Evolutionary conservation across 2,113 vertebrate species (phyloP).

Genomic region (Setophaga petechia): DNA sequence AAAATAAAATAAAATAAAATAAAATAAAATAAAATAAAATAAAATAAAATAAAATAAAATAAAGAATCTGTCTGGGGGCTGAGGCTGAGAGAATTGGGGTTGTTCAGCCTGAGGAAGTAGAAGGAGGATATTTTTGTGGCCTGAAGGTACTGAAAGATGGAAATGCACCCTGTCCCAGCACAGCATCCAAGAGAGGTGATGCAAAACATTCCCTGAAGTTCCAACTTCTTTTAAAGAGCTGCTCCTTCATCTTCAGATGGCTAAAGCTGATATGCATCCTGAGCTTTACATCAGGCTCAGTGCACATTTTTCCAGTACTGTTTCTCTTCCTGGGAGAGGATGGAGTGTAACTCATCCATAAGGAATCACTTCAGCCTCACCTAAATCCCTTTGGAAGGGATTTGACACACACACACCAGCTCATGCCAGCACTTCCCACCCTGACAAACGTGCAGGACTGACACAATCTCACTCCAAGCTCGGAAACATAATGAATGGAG

Average conservation of each 20-base stretch:
- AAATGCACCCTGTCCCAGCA: not conserved
- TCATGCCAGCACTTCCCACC: not conserved
- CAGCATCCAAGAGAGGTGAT: not conserved
- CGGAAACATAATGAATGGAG: constrained; percentile 23
- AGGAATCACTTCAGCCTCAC: not conserved
- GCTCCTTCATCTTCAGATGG: not conserved
- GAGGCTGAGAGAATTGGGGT: not conserved
- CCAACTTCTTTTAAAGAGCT: not conserved
- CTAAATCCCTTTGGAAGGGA: not conserved
- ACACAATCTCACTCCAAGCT: not conserved
- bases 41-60: not conserved
- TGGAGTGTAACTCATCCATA: not conserved
- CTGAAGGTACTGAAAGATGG: not conserved
- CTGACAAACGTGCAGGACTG: not conserved
- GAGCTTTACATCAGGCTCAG: not conserved
- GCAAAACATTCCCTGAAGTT: not conserved
- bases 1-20: not conserved
- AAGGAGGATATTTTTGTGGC: not conserved
- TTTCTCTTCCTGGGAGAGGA: not conserved
- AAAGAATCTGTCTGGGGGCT: not conserved
- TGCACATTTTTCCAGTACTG: not conserved
- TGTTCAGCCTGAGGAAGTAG: not conserved
- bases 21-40: not conserved
- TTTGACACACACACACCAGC: not conserved
- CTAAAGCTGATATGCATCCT: not conserved